Percentiles rank a stretch among this genome's conserved stretches.
Evolutionary conservation across 92 coral and sea anemone species (phyloP).

Genomic region (Porites evermanni): DNA sequence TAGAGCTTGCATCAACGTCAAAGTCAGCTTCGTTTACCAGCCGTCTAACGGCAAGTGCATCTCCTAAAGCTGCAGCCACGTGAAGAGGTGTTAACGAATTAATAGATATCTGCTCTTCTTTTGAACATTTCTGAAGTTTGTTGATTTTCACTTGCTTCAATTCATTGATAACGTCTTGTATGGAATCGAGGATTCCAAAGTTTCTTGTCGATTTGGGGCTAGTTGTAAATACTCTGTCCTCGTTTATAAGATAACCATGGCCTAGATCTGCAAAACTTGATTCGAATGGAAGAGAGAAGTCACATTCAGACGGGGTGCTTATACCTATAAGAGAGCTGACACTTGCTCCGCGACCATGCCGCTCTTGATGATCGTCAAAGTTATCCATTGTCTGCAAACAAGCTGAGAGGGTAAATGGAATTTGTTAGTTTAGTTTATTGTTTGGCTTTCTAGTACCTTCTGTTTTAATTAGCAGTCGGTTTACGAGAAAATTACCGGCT

Average conservation of each 20-base stretch:
- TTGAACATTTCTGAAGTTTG: slow-evolving; percentile 46
- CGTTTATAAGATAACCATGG: slow-evolving; percentile 19
- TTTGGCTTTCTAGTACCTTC: neutral
- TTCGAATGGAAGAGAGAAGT: slow-evolving; percentile 33
- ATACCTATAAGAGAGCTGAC: slow-evolving; percentile 23
- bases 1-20: slow-evolving; percentile 55
- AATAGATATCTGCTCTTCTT: slow-evolving; percentile 27
- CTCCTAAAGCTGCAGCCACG: slow-evolving; percentile 72
- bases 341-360: slow-evolving; percentile 25
- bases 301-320: slow-evolving; percentile 44
- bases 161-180: slow-evolving; percentile 46
- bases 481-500: too few relatives aligned
- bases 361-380: neutral
- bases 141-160: slow-evolving; percentile 46
- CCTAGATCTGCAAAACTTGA: slow-evolving; percentile 13
- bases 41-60: slow-evolving; percentile 46
- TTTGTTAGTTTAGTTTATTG: neutral
- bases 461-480: too few relatives aligned
- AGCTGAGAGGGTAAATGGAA: neutral
- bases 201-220: neutral
- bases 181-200: slow-evolving; percentile 22
- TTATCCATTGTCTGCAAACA: slow-evolving; percentile 24
- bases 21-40: slow-evolving; percentile 57
- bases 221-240: slow-evolving; percentile 2
- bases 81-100: slow-evolving; percentile 71